Percentiles rank a stretch among this genome's conserved stretches.
These are phyloP conservation scores for Ctenicera cuprea DNA, from an alignment of 2,888 invertebrate species.

Conservation along the genomic window DNA sequence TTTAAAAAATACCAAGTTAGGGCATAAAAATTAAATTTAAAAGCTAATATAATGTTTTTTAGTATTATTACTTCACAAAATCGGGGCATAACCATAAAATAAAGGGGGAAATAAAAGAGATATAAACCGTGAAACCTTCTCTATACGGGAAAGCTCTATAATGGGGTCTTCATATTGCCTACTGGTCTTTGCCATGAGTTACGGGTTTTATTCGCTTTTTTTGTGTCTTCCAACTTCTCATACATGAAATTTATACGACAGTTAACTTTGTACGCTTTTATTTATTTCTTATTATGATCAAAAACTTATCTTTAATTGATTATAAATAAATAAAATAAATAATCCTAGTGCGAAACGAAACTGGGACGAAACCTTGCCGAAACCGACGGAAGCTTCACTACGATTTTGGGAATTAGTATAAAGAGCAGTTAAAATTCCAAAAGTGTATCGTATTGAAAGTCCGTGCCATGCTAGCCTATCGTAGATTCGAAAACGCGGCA, in stretches of 20 bases:
- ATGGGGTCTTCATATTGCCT: conserved; percentile 64
- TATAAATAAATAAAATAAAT: not conserved
- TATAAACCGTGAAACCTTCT: conserved; percentile 67
- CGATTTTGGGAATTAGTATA: conserved; percentile 15
- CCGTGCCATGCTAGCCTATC: conserved; percentile 52
- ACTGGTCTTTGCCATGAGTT: conserved; percentile 63
- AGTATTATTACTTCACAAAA: conserved; percentile 67
- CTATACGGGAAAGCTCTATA: conserved; percentile 64
- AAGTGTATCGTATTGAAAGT: conserved; percentile 50
- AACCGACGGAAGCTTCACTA: not conserved
- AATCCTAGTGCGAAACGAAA: not conserved
- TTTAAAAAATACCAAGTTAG: conserved; percentile 42
- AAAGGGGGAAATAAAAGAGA: conserved; percentile 68
- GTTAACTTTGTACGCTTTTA: conserved; percentile 3
- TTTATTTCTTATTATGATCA: not conserved
- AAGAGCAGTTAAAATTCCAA: conserved; percentile 54
- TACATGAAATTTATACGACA: conserved; percentile 41
- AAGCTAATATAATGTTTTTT: conserved; percentile 66
- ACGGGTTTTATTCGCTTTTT: conserved; percentile 60
- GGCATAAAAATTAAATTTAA: conserved; percentile 67
- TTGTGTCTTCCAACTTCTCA: conserved; percentile 40
- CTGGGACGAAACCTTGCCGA: not conserved
- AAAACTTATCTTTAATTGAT: not conserved
- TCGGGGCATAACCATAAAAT: conserved; percentile 68
- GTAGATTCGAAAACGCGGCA: conserved; percentile 49